Evolutionary conservation across 2,888 invertebrate genomes (phyloP), one percentile per base, ranked within the genome.

Genomic region (Acheta domesticus): DNA sequence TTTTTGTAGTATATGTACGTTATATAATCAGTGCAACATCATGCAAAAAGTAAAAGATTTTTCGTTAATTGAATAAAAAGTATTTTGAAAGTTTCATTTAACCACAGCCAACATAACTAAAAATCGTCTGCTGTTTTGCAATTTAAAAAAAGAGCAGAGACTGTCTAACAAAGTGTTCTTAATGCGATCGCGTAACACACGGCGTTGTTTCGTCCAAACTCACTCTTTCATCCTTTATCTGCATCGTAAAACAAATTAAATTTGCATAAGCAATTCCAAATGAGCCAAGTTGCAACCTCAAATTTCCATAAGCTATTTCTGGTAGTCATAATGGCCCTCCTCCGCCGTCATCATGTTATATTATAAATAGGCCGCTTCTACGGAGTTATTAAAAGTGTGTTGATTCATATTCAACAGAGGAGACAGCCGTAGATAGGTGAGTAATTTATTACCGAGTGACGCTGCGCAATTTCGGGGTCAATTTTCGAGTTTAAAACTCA

Each of bases 251-350:
- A 62, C 62, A 62, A 62, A 62, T 62, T 62, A n/a, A 62, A 62
- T 62, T 62, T 62, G 62, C 62, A 62, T 62, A 62, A 62, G 62
- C 62, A 62, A 62, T 62, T 62, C 62, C 62, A 62, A 62, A 62
- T 62, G 62, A 62, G 62, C 62, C 62, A 62, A 62, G 62, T 62
- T 62, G 62, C 62, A 12, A 62, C 14, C 14, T 62, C 62, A 19
- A 62, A 62, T 62, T 62, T 62, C 62, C 62, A 62, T 62, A 62
- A 62, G 62, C 62, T n/a, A 62, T 62, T 62, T 62, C 62, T 62
- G 62, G 62, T 62, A 62, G 62, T 19, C 62, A 62, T 62, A 62
- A 62, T n/a, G 14, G n/a, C 62, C 62, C 62, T 62, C 62, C 16
- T n/a, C 14, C 14, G 14, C 62, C 62, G 62, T 62, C 62, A 62